Percentiles rank a stretch among this genome's conserved stretches.
Conservation (phyloP, 2,888 invertebrate species). For the Coleophora deauratella region DNA sequence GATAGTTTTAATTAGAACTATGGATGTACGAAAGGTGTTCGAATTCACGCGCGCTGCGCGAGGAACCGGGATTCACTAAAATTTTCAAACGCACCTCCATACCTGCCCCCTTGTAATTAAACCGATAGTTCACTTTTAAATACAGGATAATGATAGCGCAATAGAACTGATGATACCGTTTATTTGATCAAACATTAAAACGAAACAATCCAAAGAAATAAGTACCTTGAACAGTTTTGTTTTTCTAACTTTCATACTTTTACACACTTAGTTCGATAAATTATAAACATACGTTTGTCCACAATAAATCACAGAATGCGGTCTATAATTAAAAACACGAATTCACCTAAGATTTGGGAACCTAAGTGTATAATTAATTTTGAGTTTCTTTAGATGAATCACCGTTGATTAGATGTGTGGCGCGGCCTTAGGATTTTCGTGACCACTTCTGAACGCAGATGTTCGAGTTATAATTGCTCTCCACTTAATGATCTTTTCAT, state of each 20-base stretch:
- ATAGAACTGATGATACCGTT: neutral
- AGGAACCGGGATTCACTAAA: conserved; percentile 32
- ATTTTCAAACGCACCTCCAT: conserved; percentile 18
- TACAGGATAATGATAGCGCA: neutral
- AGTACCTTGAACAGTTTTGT: conserved; percentile 4
- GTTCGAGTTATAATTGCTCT: conserved; percentile 62
- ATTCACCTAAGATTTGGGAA: conserved; percentile 59
- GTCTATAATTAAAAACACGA: conserved; percentile 64
- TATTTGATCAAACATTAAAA: conserved; percentile 6
- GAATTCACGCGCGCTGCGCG: conserved; percentile 57
- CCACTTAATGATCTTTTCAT: conserved; percentile 58
- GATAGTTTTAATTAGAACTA: conserved; percentile 56
- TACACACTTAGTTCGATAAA: conserved; percentile 38
- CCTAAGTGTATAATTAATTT: conserved; percentile 65
- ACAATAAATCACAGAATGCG: conserved; percentile 57
- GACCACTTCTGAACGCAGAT: conserved; percentile 58
- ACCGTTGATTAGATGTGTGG: conserved; percentile 59
- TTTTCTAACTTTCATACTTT: conserved; percentile 15
- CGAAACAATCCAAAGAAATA: conserved; percentile 7
- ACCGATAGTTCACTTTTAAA: conserved; percentile 38
- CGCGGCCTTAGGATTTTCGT: conserved; percentile 38
- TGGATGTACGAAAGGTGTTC: conserved; percentile 58
- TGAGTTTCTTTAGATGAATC: conserved; percentile 66
- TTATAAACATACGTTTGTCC: conserved; percentile 50
- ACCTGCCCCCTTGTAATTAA: conserved; percentile 20